phyloP scores from a whole-genome alignment of 2,888 invertebrate genomes.

The Diarsia dahlii region DNA sequence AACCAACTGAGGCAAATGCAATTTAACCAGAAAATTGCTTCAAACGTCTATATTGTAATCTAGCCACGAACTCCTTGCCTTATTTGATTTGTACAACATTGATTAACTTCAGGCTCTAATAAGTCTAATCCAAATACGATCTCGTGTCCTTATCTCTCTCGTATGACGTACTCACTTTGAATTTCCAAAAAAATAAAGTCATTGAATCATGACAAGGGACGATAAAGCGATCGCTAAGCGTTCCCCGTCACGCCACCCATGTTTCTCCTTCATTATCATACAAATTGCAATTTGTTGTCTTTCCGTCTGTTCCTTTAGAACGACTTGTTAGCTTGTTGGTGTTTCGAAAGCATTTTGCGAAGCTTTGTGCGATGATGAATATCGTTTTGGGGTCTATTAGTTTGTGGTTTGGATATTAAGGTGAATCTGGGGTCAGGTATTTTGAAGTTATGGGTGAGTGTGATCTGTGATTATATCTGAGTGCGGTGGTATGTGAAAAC shows the following conservation, averaged over 20 bases:
- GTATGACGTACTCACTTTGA: conserved; percentile 27
- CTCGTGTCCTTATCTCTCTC: background rate
- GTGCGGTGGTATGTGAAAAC: background rate
- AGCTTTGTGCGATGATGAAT: conserved; percentile 41
- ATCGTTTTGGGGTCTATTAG: conserved; percentile 21
- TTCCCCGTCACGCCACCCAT: conserved; percentile 73
- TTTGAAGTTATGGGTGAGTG: background rate
- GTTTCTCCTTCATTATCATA: conserved; percentile 85
- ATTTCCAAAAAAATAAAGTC: conserved; percentile 65
- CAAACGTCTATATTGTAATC: too few species aligned
- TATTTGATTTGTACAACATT: background rate
- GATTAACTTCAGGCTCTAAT: background rate
- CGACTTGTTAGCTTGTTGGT: conserved; percentile 50
- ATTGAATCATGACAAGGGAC: conserved; percentile 66
- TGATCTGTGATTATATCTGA: background rate
- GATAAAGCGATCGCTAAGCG: conserved; percentile 60
- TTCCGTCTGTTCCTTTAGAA: conserved; percentile 73
- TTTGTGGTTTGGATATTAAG: background rate
- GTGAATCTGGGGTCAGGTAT: background rate
- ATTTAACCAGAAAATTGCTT: too few species aligned
- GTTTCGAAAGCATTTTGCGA: conserved; percentile 41
- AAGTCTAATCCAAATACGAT: conserved; percentile 1
- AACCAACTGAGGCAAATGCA: too few species aligned
- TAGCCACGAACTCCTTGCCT: background rate
- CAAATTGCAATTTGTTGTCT: conserved; percentile 86